These are phyloP conservation scores for Saccostrea cuccullata DNA, from an alignment of 1,140 invertebrate genomes.

Conservation along the genomic window DNA sequence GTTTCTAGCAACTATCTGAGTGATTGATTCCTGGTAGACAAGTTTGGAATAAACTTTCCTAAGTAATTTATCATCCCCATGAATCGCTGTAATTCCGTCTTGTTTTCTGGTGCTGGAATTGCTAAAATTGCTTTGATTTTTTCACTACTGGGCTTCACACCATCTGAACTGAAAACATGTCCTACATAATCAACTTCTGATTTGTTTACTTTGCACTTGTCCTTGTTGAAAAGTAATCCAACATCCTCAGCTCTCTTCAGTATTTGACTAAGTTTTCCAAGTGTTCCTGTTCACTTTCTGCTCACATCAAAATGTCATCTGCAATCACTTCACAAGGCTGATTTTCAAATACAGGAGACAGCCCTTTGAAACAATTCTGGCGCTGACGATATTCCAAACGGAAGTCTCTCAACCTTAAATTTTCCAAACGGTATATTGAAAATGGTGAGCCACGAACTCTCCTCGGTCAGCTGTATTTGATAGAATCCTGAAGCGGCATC, in stretches of 20 bases:
- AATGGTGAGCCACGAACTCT: slow-evolving; percentile 76
- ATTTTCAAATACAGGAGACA: slow-evolving; percentile 27
- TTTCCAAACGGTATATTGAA: slow-evolving; percentile 79
- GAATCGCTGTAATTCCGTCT: slow-evolving; percentile 2
- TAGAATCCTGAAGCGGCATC: slow-evolving; percentile 65
- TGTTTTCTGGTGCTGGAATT: slow-evolving; percentile 14
- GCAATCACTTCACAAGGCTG: slow-evolving; percentile 53
- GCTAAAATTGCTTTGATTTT: slow-evolving; percentile 62
- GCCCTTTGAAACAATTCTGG: slow-evolving; percentile 56
- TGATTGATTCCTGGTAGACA: slow-evolving; percentile 32
- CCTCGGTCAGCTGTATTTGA: slow-evolving; percentile 75
- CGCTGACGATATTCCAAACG: slow-evolving; percentile 73
- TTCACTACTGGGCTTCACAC: slow-evolving; percentile 73
- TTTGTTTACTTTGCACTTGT: slow-evolving; percentile 44
- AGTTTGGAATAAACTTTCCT: slow-evolving; percentile 41
- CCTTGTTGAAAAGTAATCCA: slow-evolving; percentile 33
- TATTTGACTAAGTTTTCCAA: slow-evolving; percentile 51
- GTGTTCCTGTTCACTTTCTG: slow-evolving; percentile 52
- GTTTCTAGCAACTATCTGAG: slow-evolving; percentile 46
- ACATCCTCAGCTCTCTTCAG: slow-evolving; percentile 44
- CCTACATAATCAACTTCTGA: slow-evolving; percentile 57
- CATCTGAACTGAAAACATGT: slow-evolving; percentile 60
- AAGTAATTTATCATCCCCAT: slow-evolving; percentile 47
- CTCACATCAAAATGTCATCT: slow-evolving; percentile 61
- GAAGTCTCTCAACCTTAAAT: slow-evolving; percentile 72